Evolutionary conservation across 2,797 vertebrate species (phyloP), one percentile per base, ranked within the genome.

Genomic region (Acipenser ruthenus): DNA sequence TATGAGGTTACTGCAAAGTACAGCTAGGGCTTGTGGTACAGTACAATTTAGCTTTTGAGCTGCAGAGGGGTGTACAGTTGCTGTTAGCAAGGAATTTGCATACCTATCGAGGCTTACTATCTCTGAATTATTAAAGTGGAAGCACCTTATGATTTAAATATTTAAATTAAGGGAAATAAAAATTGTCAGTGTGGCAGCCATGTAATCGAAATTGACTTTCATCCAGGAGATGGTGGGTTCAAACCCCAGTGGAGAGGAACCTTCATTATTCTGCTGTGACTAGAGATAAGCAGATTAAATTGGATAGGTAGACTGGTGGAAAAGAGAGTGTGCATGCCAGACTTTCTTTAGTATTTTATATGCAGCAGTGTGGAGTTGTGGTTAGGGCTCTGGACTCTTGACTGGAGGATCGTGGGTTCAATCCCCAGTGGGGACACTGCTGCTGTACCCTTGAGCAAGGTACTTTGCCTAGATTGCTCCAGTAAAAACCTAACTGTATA

Each of bases 111-210:
- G 52, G 65, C 48, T 70, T 65, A 66, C 64, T 65, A 69, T 65
- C 64, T 66, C 51, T 70, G 60, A 63, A 66, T 66, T 63, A 62
- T 70, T 66, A 62, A 70, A 50, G 56, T 13, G 60, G 65, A 47
- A 59, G 10, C 51, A 66, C 53, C 66, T 66, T 66, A 70, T 66
- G 69, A 70, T 65, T 66, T 66, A 66, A 70, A 66, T 69, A 70
- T 65, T 66, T 66, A 66, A 70, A 66, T 69, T 55, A 66, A 60
- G 48, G 56, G 63, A 66, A 63, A 53, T 66, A 62, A 70, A 69
- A 62, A 15, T 56, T 70, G 68, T 66, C 64, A 58, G 60, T 66
- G 70, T 63, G 23, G 51, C 60, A 47, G 18, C 60, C 60, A 61
- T 70, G 65, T 66, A 65, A 62, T 66, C 55, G 8, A 66, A 70